Evolutionary conservation across 2,113 vertebrate species (phyloP).

Genomic region (Dicaeum eximium): DNA sequence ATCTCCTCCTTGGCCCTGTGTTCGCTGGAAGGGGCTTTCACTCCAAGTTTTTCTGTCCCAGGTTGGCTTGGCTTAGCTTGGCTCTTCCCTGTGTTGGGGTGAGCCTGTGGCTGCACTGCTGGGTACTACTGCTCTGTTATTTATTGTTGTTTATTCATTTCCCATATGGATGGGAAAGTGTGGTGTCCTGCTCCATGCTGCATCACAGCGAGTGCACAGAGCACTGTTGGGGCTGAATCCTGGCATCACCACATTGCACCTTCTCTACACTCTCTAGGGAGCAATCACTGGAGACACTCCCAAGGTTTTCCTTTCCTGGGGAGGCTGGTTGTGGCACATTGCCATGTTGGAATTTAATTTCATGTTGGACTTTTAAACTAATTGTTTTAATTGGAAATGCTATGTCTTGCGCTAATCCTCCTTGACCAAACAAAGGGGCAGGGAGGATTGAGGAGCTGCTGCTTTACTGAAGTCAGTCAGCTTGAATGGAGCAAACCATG

Average conservation of each 20-base stretch:
- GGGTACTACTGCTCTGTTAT: neutral
- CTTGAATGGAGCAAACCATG: neutral
- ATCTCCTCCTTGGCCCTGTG: neutral
- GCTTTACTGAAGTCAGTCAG: neutral
- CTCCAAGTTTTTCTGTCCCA: neutral
- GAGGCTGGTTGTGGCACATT: neutral
- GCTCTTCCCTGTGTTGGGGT: accelerated
- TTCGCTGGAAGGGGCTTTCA: neutral
- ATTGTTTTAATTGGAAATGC: neutral
- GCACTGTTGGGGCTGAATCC: accelerated
- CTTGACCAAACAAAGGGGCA: accelerated
- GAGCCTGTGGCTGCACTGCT: neutral
- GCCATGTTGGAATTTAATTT: neutral
- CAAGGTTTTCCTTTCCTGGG: neutral
- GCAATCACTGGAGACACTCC: neutral
- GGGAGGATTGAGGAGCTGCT: neutral
- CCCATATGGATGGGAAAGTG: neutral
- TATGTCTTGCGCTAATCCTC: accelerated
- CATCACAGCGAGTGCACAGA: accelerated
- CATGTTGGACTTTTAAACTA: neutral
- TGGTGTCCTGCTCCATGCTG: neutral
- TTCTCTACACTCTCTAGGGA: neutral
- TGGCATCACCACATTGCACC: neutral
- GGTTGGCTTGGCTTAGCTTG: neutral
- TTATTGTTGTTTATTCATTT: too few species aligned